phyloP scores from a whole-genome alignment of 1,140 invertebrate species.

The Brachionus rubens region DNA sequence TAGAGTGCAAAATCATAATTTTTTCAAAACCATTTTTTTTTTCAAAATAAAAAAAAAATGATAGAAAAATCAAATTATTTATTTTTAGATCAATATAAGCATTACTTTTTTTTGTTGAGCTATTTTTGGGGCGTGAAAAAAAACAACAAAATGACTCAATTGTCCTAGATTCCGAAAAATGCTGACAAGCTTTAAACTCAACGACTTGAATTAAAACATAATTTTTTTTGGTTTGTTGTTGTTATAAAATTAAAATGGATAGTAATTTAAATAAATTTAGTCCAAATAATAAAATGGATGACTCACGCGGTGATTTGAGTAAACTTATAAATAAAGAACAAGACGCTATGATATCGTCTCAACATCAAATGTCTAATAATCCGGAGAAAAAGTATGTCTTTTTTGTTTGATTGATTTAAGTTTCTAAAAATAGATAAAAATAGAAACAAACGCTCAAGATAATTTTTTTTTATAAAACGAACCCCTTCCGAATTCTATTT shows the following conservation, averaged over 20 bases:
- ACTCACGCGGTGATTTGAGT: conserved; percentile 5
- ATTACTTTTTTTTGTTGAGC: too few relatives aligned
- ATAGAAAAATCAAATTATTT: too few relatives aligned
- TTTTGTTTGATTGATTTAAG: neutral
- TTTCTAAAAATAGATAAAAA: too few relatives aligned
- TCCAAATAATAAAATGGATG: neutral
- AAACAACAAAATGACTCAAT: too few relatives aligned
- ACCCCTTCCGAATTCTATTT: too few relatives aligned
- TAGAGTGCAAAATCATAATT: conserved; percentile 26
- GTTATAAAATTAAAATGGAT: neutral
- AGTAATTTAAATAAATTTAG: neutral
- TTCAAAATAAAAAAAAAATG: too few relatives aligned
- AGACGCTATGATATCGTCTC: neutral
- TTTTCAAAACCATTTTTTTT: neutral
- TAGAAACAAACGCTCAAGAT: too few relatives aligned
- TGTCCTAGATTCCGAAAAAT: too few relatives aligned
- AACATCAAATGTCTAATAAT: neutral
- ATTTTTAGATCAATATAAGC: too few relatives aligned
- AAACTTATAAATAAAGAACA: neutral
- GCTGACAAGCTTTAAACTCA: too few relatives aligned
- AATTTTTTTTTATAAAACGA: too few relatives aligned
- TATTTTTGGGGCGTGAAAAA: too few relatives aligned
- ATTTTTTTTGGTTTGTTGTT: conserved; percentile 1
- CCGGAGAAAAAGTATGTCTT: conserved; percentile 4
- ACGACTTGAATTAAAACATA: neutral